These are phyloP conservation scores for Amphimallon solstitiale DNA, from an alignment of 2,888 invertebrate species.

Conservation along the genomic window DNA sequence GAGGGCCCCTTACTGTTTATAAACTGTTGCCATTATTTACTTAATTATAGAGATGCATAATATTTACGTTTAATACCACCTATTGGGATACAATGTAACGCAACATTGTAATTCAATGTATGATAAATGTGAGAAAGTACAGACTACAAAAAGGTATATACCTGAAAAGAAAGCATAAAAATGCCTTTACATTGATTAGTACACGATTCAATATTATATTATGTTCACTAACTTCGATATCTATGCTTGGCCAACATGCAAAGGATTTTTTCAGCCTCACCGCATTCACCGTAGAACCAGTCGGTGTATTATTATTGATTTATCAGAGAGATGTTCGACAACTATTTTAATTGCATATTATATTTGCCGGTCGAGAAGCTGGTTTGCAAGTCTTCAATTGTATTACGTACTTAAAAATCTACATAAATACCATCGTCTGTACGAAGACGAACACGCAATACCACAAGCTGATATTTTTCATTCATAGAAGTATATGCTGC, in stretches of 20 bases:
- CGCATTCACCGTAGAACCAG: conserved; percentile 2
- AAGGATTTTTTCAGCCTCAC: no score
- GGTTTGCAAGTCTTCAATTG: conserved; percentile 21
- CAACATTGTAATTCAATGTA: background rate
- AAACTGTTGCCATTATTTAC: no score
- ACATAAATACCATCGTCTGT: no score
- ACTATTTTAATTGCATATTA: conserved; percentile 26
- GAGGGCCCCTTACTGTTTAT: no score
- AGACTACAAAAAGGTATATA: background rate
- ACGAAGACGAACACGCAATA: no score
- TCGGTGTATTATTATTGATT: conserved; percentile 25
- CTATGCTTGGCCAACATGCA: background rate
- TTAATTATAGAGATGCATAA: background rate
- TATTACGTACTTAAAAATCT: no score
- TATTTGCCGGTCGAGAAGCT: conserved; percentile 20
- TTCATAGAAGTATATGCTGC: no score
- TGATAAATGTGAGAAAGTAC: background rate
- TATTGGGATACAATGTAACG: background rate
- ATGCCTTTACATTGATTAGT: background rate
- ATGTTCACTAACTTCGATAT: background rate
- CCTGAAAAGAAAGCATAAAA: background rate
- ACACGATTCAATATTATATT: background rate
- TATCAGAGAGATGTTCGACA: conserved; percentile 25
- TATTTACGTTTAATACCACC: background rate
- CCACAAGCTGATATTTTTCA: no score